Percentiles rank a stretch among this genome's conserved stretches.
phyloP scores from a whole-genome alignment of 2,113 vertebrate genomes.

The Malaclemys terrapin region DNA sequence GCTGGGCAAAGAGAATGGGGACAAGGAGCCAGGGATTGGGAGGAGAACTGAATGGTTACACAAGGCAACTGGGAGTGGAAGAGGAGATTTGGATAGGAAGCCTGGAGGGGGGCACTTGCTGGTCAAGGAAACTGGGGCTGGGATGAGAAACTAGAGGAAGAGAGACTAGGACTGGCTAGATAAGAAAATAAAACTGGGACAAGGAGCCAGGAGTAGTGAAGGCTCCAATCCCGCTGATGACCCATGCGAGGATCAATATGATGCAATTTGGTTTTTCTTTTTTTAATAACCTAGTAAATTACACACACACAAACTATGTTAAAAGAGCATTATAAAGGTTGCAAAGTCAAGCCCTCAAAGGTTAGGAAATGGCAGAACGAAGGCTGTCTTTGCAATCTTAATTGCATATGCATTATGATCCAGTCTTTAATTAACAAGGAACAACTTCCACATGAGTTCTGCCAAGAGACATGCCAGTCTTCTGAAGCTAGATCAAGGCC shows the following conservation, averaged over 20 bases:
- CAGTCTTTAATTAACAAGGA: conserved; percentile 56
- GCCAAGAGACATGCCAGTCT: conserved; percentile 51
- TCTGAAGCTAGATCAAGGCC: conserved; percentile 58
- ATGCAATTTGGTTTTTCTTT: neutral
- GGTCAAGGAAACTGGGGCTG: neutral
- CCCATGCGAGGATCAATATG: neutral
- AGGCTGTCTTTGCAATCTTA: neutral
- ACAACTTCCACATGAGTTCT: conserved; percentile 64
- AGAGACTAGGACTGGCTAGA: neutral
- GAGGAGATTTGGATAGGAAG: neutral
- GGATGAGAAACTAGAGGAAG: neutral
- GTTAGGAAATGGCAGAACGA: neutral
- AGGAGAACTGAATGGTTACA: neutral
- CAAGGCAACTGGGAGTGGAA: neutral
- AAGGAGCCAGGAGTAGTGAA: neutral
- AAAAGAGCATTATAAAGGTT: neutral
- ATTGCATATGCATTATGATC: neutral
- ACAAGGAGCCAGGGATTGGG: neutral
- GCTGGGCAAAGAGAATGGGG: too few species aligned
- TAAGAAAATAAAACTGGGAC: neutral
- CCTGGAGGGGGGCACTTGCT: neutral
- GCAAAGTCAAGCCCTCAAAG: neutral
- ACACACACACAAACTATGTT: neutral
- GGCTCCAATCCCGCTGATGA: neutral
- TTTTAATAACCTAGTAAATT: neutral